These are phyloP conservation scores for Gymnothorax reevesii DNA, from an alignment of 2,797 vertebrate genomes.

Conservation along the genomic window DNA sequence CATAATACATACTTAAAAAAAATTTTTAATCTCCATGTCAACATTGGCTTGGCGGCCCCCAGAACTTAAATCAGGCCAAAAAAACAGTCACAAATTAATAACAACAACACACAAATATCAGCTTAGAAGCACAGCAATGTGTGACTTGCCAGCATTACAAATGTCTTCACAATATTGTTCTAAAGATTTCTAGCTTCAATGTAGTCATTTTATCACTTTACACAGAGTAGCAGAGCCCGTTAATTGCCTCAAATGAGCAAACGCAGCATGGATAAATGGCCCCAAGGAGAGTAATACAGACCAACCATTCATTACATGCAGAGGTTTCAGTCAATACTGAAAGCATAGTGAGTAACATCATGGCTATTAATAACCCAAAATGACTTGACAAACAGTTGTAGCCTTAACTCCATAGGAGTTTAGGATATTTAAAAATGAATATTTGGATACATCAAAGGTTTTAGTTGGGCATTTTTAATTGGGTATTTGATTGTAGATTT, in stretches of 20 bases:
- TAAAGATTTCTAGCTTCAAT: constrained; percentile 8
- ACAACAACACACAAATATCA: neutral
- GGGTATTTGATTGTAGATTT: neutral
- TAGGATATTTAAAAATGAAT: neutral
- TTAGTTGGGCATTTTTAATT: neutral
- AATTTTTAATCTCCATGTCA: too few relatives aligned
- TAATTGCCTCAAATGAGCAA: constrained; percentile 48
- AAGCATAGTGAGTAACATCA: neutral
- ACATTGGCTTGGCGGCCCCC: too few relatives aligned
- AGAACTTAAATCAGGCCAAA: neutral
- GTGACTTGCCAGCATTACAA: neutral
- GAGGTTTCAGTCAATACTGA: neutral
- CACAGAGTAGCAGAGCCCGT: neutral
- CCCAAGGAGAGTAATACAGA: constrained; percentile 32
- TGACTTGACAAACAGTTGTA: neutral
- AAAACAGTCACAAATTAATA: neutral
- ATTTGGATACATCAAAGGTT: neutral
- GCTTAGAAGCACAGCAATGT: neutral
- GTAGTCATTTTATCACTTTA: constrained; percentile 4
- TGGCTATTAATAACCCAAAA: neutral
- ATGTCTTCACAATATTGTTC: constrained; percentile 17
- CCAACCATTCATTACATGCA: constrained; percentile 17
- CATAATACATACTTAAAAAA: too few relatives aligned
- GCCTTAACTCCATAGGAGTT: neutral
- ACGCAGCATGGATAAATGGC: constrained; percentile 31